Evolutionary conservation across 1,140 invertebrate genomes (phyloP).

Genomic region (Liolophura sinensis): DNA sequence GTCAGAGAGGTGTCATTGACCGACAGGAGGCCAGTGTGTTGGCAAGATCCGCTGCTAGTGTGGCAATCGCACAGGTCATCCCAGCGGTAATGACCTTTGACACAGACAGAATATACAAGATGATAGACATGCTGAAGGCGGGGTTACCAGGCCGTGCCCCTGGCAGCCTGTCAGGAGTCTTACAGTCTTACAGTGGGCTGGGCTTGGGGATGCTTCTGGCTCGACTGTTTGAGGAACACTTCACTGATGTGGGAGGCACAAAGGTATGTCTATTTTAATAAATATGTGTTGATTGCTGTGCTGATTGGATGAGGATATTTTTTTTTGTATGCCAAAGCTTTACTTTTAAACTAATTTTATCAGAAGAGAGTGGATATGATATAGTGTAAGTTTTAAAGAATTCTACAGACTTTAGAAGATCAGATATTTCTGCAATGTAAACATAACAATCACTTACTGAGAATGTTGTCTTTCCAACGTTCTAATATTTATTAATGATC

Average conservation of each 20-base stretch:
- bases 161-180: slow-evolving; percentile 23
- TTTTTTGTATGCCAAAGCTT: no score
- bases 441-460: no score
- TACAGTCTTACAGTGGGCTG: slow-evolving; percentile 26
- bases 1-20: slow-evolving; percentile 26
- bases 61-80: slow-evolving; percentile 30
- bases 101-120: slow-evolving; percentile 20
- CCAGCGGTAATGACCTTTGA: slow-evolving; percentile 31
- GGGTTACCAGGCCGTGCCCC: slow-evolving; percentile 22
- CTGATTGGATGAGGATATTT: background rate
- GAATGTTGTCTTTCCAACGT: no score
- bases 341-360: no score
- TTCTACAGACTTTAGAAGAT: no score
- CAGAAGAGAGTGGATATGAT: no score
- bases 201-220: slow-evolving; percentile 32
- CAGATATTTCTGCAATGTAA: no score
- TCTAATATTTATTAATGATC: no score
- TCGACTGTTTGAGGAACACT: slow-evolving; percentile 35
- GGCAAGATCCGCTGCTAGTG: slow-evolving; percentile 27
- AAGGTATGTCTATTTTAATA: slow-evolving; percentile 21
- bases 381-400: no score
- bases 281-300: background rate
- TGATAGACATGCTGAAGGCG: slow-evolving; percentile 17
- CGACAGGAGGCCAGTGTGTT: slow-evolving; percentile 29
- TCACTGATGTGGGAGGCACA: slow-evolving; percentile 31